These are phyloP conservation scores for Syngnathoides biaculeatus DNA, from an alignment of 2,113 vertebrate species.

Conservation along the genomic window DNA sequence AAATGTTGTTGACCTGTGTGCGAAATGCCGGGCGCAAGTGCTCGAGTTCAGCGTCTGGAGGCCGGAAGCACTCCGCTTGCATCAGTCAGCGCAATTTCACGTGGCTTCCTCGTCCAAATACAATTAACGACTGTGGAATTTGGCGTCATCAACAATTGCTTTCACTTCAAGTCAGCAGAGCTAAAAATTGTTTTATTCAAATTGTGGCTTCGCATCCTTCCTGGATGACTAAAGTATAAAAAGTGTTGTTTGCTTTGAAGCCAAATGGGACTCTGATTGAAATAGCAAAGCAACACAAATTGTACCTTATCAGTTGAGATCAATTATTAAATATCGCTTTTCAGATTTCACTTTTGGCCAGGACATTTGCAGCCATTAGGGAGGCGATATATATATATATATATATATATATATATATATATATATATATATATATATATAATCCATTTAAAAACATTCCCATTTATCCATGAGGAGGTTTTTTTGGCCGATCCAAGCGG, in stretches of 20 bases:
- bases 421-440: too few species aligned
- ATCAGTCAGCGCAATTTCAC: neutral
- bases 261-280: neutral
- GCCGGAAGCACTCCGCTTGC: neutral
- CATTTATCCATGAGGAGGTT: slow-evolving; percentile 70
- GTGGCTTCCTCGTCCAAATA: neutral
- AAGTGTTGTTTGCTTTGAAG: neutral
- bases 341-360: slow-evolving; percentile 54
- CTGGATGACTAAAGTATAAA: neutral
- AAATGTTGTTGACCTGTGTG: neutral
- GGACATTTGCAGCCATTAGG: slow-evolving; percentile 68
- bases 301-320: slow-evolving; percentile 44
- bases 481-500: neutral
- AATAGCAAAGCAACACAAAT: slow-evolving; percentile 12
- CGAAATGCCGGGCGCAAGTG: neutral
- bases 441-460: slow-evolving; percentile 24
- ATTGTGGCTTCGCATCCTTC: neutral
- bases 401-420: too few species aligned
- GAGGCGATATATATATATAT: too few species aligned
- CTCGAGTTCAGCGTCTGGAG: neutral
- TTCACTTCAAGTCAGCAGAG: neutral
- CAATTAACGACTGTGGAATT: neutral
- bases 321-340: slow-evolving; percentile 62
- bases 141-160: neutral
- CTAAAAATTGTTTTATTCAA: neutral